Base-by-base conservation (phyloP, 2,888 invertebrate species). In the Cheilosia variabilis region DNA sequence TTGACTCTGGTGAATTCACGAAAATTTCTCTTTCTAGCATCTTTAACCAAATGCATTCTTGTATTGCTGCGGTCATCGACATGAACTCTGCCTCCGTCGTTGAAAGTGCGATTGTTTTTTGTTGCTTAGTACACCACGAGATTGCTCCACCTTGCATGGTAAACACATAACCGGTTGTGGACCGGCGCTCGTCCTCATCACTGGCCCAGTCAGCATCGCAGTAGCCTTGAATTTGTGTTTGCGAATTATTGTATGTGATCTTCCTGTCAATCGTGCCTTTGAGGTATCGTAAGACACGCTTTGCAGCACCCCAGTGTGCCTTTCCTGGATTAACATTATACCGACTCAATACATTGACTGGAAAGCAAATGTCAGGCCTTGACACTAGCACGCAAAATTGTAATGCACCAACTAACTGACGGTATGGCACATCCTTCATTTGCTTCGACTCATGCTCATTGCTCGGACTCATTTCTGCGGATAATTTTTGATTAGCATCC, bases 1-100 rank as follows among this genome's bases (percentile, higher is more conserved):
- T 52, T 24, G 58, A 19, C 31, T n/a, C 13, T 2, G 34, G 15
- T 34, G 65, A 37, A 27, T 27, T 45, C 19, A 57, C n/a, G 7
- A 57, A 53, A 24, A 73, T 22, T 53, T 87, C 63, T 43, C 63
- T 47, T 50, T 82, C 53, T 2, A 82, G 55, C 15, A 50, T 65
- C 60, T 77, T 68, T 19, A 86, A 34, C 78, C 83, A 78, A 58
- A 65, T 71, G 41, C 73, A 53, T 60, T 80, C 75, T 63, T 87
- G 83, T 34, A 65, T 55, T 47, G 86, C 86, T 50, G 71, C 52
- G n/a, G 55, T 62, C 41, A 87, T 55, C 15, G 69, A 41, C 58
- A 71, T n/a, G n/a, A n/a, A n/a, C n/a, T 71, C 69, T 1, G 57
- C 69, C 13, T 57, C 41, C 24, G 45, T 45, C 22, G 69, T 66